These are phyloP conservation scores for Schizaphis graminum DNA, from an alignment of 2,888 invertebrate genomes.

Conservation along the genomic window DNA sequence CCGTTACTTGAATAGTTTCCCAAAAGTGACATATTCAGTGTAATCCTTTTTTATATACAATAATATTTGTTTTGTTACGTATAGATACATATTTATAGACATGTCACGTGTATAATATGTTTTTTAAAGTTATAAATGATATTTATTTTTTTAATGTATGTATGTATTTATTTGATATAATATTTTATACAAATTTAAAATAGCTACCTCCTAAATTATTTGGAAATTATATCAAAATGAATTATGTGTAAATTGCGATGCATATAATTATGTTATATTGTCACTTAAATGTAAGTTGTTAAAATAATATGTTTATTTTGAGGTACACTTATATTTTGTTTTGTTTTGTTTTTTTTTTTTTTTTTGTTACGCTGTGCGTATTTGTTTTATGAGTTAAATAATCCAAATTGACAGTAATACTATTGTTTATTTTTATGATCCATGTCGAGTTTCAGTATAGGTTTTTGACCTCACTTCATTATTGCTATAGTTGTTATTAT, in stretches of 20 bases:
- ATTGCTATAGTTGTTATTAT: slow-evolving; percentile 50
- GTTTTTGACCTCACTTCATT: slow-evolving; percentile 58
- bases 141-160: neutral
- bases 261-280: neutral
- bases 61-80: neutral
- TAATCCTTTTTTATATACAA: neutral
- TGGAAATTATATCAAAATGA: neutral
- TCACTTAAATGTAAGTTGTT: neutral
- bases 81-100: neutral
- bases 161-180: neutral
- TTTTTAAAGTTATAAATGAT: neutral
- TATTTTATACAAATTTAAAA: neutral
- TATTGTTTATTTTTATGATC: slow-evolving; percentile 31
- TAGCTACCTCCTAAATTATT: neutral
- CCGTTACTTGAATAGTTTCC: neutral
- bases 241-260: neutral
- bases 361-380: neutral
- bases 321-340: neutral
- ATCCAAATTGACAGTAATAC: slow-evolving; percentile 4
- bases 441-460: slow-evolving; percentile 24
- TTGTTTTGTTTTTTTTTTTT: neutral
- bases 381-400: slow-evolving; percentile 32
- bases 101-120: neutral
- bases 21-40: neutral
- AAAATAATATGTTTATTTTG: neutral